Base-by-base conservation (phyloP, 2,797 vertebrate genomes). In the Hypotaenidia philippensis region DNA sequence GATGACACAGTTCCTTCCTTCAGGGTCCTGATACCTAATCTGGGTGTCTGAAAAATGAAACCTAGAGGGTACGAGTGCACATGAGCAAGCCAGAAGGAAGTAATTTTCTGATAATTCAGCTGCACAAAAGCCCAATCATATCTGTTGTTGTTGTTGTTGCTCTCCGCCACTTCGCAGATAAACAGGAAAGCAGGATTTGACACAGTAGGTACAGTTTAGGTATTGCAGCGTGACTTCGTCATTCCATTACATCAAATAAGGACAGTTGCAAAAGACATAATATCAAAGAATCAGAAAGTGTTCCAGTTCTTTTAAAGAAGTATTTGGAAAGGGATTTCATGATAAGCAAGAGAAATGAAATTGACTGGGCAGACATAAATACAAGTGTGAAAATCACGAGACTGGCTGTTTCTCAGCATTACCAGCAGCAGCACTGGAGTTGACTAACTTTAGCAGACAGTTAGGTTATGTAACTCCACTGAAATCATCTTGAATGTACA, bases 1-100 rank as follows among this genome's bases (percentile, higher is more conserved):
- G 96, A 97, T 97, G 97, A 98, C 97, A 97, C 13, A 94, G 95
- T 98, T 98, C 98, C 98, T 98, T 98, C 98, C 97, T 96, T 96
- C 94, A 90, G 91, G 65, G 90, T 96, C 36, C 52, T 64, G 92
- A 97, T 74, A 94, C 70, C 93, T 92, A 91, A 85, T 87, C 86
- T 94, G 77, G 83, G 84, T 90, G 87, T 72, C 88, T 93, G 88
- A 93, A 97, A 96, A 68, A 87, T 86, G 94, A 94, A 93, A 83
- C 85, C 92, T 57, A 56, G 72, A 83, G 14, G 21, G 64, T 55
- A 61, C 5, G 0, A 80, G 64, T 61, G 36, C 59, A 93, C 40
- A 44, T 0, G 31, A 92, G 50, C 65, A 59, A 87, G 55, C 66
- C 93, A 96, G 91, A 93, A 97, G 97, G 97, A 98, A 98, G 91